Base-by-base conservation (phyloP, 2,888 invertebrate genomes). In the Hypolimnas misippus region DNA sequence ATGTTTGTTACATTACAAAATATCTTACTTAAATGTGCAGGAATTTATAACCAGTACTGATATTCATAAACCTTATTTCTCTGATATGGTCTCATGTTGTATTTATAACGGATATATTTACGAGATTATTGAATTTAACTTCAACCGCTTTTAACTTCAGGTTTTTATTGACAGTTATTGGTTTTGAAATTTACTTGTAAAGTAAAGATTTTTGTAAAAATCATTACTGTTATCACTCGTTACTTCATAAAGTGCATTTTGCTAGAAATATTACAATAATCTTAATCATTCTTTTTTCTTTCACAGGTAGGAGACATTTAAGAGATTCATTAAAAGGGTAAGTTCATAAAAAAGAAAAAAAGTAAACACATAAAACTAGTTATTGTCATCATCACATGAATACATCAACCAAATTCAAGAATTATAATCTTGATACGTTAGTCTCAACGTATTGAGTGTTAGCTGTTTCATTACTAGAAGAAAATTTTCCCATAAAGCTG, bases 241-340 rank as follows among this genome's bases (percentile, higher is more conserved):
- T 25, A 25, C 5, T 2, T 3, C 25, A 25, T 5, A 25, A 5
- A 25, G 2, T 25, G 25, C 25, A 3, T 25, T 25, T 25, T 25
- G 25, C 5, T 25, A 25, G 5, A 25, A 3, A 5, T 25, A 25
- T 25, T 25, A 10, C 7, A 3, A 8, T 12, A 12, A 1, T 21
- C 21, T 46, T 19, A 46, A 12, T 12, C 8, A 14, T n/a, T 12
- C 4, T 65, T 40, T 19, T 60, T 29, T 59, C 54, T 14, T 57
- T 69, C 62, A 2, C 72, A 72, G 72, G 66, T 72, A 70, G 64
- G 62, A 55, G 62, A 62, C 40, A 53, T 33, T 42, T 21, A 49
- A 44, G 57, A 56, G 66, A 68, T 67, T 65, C 46, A 40, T 60
- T 61, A 58, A 58, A 64, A 65, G 55, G 68, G 71, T 71, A 63